Evolutionary conservation across 2,113 vertebrate genomes (phyloP).

Genomic region (Gadus macrocephalus): DNA sequence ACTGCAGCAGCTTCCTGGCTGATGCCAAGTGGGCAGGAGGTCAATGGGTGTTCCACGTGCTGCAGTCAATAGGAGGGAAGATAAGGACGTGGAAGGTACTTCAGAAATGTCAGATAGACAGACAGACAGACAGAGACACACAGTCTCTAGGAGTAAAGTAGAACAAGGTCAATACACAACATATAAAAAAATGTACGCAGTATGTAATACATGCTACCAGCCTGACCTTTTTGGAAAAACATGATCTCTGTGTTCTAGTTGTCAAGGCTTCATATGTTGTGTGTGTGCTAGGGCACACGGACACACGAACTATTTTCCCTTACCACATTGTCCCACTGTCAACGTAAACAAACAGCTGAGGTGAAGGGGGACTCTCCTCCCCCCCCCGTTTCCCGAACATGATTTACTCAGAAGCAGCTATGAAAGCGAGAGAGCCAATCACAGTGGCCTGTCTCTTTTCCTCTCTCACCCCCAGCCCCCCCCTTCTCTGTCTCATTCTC

Average conservation of each 20-base stretch:
- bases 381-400: too few species aligned
- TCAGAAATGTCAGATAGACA: neutral
- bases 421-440: constrained; percentile 20
- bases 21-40: constrained; percentile 55
- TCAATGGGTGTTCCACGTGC: constrained; percentile 35
- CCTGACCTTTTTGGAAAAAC: too few species aligned
- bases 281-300: neutral
- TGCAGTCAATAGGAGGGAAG: constrained; percentile 38
- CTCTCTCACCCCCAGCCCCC: constrained; percentile 9
- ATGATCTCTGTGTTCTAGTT: too few species aligned
- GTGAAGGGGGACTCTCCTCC: too few species aligned
- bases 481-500: neutral
- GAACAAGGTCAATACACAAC: too few species aligned
- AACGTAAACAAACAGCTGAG: too few species aligned
- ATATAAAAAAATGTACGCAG: too few species aligned
- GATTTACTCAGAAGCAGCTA: constrained; percentile 10
- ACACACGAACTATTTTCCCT: neutral
- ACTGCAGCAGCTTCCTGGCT: constrained; percentile 1
- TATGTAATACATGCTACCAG: too few species aligned
- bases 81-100: constrained; percentile 27
- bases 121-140: too few species aligned
- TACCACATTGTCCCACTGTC: neutral
- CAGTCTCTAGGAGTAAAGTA: too few species aligned
- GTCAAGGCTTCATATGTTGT: too few species aligned
- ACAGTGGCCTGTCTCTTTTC: constrained; percentile 27